Evolutionary conservation across 2,113 vertebrate species (phyloP), one percentile per base, ranked within the genome.

Genomic region (Microcebus murinus): DNA sequence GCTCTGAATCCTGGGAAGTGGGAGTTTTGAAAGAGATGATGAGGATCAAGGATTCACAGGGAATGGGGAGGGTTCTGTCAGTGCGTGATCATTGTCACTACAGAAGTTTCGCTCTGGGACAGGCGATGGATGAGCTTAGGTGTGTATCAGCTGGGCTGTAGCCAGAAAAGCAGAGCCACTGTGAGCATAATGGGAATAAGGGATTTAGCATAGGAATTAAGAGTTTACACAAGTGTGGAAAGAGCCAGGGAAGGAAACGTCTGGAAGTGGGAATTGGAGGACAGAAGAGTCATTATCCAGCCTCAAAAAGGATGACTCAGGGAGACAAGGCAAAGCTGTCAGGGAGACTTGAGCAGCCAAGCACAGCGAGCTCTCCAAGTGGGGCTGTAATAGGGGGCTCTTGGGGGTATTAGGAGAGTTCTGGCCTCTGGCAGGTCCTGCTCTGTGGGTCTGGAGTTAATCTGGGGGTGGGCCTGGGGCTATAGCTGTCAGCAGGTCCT

Each of bases 381-480:
- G 12, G 9, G 17, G 15, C 17, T 50, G n/a, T 55, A 12, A 52
- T 34, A 31, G n/a, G 57, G 31, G 80, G 20, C n/a, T 70, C 3
- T 0, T 8, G 1, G 52, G 8, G 45, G 23, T 15, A 36, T 77
- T 12, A n/a, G 52, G 15, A 45, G 29, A n/a, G 12, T 21, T 7
- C 29, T 14, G 48, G 18, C 34, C 71, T 45, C 45, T 63, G 29
- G 23, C 1, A 50, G 61, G 18, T 74, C 27, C 29, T 27, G n/a
- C 18, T 73, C 48, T 23, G 17, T 15, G 45, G 29, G 18, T 90
- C 39, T 73, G 20, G 14, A n/a, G 15, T 42, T 45, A 74, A 55
- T 31, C 29, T n/a, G 39, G n/a, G 20, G 63, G 10, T 36, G 8
- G 74, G 1, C 23, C 15, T 50, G 13, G 10, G 27, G 23, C 57